A percentile compares a stretch with the other conserved stretches of the same genome.
These are phyloP conservation scores for Cydia amplana DNA, from an alignment of 1,140 invertebrate genomes.

Conservation along the genomic window DNA sequence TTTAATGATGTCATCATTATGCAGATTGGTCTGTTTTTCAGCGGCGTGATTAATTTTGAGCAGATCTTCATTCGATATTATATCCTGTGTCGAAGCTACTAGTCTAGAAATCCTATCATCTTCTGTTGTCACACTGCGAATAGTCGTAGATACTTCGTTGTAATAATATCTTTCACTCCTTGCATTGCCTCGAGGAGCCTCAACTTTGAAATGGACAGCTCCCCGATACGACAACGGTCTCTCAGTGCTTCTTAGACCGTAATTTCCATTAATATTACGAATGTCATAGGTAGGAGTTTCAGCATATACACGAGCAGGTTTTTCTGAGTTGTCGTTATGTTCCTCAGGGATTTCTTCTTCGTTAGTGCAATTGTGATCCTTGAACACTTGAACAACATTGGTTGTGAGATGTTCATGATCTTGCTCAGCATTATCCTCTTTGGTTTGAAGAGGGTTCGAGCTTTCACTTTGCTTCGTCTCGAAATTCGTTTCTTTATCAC, in stretches of 20 bases:
- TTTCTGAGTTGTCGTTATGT: constrained; percentile 42
- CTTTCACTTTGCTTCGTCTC: constrained; percentile 30
- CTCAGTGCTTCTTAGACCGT: constrained; percentile 48
- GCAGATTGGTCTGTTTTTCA: constrained; percentile 57
- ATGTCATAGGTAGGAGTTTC: constrained; percentile 46
- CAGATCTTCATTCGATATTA: constrained; percentile 80
- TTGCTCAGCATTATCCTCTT: constrained; percentile 41
- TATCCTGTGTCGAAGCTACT: constrained; percentile 79
- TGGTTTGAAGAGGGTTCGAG: constrained; percentile 42
- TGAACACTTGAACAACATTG: constrained; percentile 64
- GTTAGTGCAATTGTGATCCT: constrained; percentile 58
- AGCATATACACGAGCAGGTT: constrained; percentile 43
- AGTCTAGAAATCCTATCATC: constrained; percentile 71
- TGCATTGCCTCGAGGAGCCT: constrained; percentile 49
- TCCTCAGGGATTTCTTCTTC: constrained; percentile 43
- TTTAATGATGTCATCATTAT: constrained; percentile 62
- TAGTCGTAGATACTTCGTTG: constrained; percentile 43
- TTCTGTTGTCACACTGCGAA: constrained; percentile 41
- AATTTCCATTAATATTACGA: constrained; percentile 53
- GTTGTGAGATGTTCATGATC: constrained; percentile 32
- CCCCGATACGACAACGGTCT: constrained; percentile 50
- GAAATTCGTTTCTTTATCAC: constrained; percentile 16
- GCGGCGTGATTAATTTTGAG: constrained; percentile 79
- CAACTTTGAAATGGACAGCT: constrained; percentile 54
- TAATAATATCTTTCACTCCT: constrained; percentile 62